Conservation (phyloP, 2,888 invertebrate genomes). For the Erebia palarica region DNA sequence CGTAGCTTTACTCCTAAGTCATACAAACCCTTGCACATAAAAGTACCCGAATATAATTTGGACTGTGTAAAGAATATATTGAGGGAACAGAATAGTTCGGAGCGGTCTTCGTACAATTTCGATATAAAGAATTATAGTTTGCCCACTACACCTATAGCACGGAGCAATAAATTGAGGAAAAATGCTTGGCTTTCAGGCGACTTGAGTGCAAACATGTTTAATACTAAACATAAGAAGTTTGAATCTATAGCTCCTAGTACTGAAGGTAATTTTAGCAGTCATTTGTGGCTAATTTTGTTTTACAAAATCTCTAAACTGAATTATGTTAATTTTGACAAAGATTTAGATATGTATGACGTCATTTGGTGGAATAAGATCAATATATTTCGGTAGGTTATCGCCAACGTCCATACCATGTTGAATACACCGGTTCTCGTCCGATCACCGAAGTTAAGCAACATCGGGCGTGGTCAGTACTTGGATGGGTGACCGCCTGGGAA, state of each 20-base stretch:
- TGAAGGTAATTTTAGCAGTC: constrained; percentile 33
- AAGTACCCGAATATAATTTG: constrained; percentile 71
- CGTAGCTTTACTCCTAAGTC: constrained; percentile 76
- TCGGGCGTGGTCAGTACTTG: constrained; percentile 64
- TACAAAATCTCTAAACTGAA: no score
- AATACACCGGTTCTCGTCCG: constrained; percentile 46
- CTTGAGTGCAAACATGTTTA: constrained; percentile 48
- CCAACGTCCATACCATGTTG: constrained; percentile 38
- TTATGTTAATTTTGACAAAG: neutral
- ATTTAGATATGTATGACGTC: neutral
- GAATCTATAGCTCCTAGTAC: constrained; percentile 25
- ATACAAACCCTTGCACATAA: constrained; percentile 74
- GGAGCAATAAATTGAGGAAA: constrained; percentile 78
- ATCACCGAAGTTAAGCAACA: constrained; percentile 54
- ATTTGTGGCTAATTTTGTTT: no score
- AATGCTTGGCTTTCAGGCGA: constrained; percentile 81
- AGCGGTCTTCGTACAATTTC: constrained; percentile 71
- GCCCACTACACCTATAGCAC: constrained; percentile 79
- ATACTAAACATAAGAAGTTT: constrained; percentile 29
- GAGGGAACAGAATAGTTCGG: constrained; percentile 54
- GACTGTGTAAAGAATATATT: constrained; percentile 66
- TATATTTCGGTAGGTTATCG: constrained; percentile 40
- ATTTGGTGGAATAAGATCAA: constrained; percentile 46
- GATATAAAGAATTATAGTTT: constrained; percentile 76
- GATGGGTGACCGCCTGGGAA: constrained; percentile 67